These are phyloP conservation scores for Ailuropoda melanoleuca DNA, from an alignment of 2,113 vertebrate species.

Conservation along the genomic window DNA sequence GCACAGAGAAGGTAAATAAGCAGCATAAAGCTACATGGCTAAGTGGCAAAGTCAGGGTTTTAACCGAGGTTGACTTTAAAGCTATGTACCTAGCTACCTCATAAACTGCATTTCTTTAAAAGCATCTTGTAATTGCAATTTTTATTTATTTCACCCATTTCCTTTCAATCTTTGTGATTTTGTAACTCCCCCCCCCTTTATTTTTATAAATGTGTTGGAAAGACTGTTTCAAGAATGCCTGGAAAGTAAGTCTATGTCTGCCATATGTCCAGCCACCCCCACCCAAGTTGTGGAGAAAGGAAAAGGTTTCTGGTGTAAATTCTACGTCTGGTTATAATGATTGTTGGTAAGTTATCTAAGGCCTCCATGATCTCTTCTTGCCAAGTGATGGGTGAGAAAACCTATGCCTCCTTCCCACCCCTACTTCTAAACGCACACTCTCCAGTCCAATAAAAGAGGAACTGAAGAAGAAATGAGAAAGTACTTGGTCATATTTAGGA, in stretches of 20 bases:
- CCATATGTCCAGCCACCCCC: not conserved
- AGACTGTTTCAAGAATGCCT: not conserved
- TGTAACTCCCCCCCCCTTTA: not conserved
- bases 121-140: not conserved
- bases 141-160: not conserved
- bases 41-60: not conserved
- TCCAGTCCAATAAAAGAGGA: constrained; percentile 6
- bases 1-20: not conserved
- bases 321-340: not conserved
- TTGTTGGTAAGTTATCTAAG: not conserved
- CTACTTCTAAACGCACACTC: not conserved
- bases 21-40: not conserved
- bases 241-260: not conserved
- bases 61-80: not conserved
- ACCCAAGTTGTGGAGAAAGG: not conserved
- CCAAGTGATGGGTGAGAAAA: not conserved
- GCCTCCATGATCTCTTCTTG: not conserved
- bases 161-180: not conserved
- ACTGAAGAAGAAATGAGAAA: not conserved
- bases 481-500: constrained; percentile 34
- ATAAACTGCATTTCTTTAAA: not conserved
- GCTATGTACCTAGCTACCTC: not conserved
- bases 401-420: not conserved
- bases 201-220: not conserved
- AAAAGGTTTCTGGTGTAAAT: not conserved